Evolutionary conservation across 1,140 invertebrate species (phyloP).

Genomic region (Latrodectus geometricus): DNA sequence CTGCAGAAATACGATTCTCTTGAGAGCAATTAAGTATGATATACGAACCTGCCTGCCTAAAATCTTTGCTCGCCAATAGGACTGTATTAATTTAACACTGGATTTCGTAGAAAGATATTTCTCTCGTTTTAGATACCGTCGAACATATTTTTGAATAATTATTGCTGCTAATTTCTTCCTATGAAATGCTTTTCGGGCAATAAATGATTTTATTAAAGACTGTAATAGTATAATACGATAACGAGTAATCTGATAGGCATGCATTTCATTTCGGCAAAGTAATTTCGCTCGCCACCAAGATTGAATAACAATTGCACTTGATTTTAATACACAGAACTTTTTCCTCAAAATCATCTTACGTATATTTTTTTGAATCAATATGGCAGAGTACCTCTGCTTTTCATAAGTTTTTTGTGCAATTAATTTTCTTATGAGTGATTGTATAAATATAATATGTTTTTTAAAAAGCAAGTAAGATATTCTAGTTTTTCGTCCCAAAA

Average conservation of each 20-base stretch:
- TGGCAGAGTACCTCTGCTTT: neutral
- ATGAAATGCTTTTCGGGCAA: constrained; percentile 15
- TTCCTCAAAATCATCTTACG: neutral
- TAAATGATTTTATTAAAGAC: neutral
- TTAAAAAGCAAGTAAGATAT: constrained; percentile 6
- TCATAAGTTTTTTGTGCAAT: neutral
- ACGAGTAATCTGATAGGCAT: neutral
- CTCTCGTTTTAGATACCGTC: neutral
- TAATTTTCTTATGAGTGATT: neutral
- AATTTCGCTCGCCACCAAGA: neutral
- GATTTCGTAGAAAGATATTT: neutral
- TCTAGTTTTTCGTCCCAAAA: neutral
- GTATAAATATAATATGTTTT: neutral
- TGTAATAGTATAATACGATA: neutral
- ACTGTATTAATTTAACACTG: neutral
- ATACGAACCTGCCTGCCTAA: neutral
- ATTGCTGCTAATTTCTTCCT: constrained; percentile 6
- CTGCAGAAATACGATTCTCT: neutral
- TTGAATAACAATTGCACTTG: constrained; percentile 10
- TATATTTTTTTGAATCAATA: neutral
- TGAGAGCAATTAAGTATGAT: neutral
- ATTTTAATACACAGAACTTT: neutral
- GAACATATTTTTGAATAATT: constrained; percentile 38
- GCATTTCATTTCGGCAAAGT: neutral
- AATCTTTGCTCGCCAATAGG: neutral